phyloP scores from a whole-genome alignment of 2,113 vertebrate genomes.

The Dolichallabes microphthalmus region DNA sequence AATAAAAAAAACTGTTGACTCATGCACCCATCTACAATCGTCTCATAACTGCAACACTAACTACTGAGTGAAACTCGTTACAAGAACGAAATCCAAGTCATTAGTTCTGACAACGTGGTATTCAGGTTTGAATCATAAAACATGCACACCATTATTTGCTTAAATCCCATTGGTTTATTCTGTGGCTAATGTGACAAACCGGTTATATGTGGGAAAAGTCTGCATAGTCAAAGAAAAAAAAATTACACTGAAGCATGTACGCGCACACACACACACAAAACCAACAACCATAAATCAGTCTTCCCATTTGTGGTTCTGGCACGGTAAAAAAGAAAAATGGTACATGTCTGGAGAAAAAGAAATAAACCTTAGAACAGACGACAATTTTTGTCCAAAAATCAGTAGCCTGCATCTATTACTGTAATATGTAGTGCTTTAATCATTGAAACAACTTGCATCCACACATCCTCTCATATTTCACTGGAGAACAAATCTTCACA shows the following conservation, averaged over 20 bases:
- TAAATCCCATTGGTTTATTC: slow-evolving; percentile 55
- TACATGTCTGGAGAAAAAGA: neutral
- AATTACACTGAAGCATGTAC: slow-evolving; percentile 22
- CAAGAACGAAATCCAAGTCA: neutral
- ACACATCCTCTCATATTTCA: neutral
- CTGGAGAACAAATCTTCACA: neutral
- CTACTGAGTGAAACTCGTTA: neutral
- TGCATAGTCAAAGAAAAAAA: slow-evolving; percentile 20
- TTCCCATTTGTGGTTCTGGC: slow-evolving; percentile 38
- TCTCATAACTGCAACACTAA: neutral
- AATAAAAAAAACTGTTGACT: neutral
- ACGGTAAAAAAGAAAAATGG: slow-evolving; percentile 24
- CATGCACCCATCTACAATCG: neutral
- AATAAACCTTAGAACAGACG: slow-evolving; percentile 2
- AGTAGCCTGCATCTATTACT: neutral
- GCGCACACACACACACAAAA: slow-evolving; percentile 11
- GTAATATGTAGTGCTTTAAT: slow-evolving; percentile 14
- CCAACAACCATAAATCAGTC: slow-evolving; percentile 13
- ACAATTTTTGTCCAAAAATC: neutral
- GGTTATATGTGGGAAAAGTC: slow-evolving; percentile 47
- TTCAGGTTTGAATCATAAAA: neutral
- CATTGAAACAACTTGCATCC: slow-evolving; percentile 5
- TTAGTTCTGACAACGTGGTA: neutral
- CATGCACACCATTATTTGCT: slow-evolving; percentile 5
- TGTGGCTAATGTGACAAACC: slow-evolving; percentile 50